phyloP scores from a whole-genome alignment of 1,140 invertebrate genomes.

The Microplitis demolitor region DNA sequence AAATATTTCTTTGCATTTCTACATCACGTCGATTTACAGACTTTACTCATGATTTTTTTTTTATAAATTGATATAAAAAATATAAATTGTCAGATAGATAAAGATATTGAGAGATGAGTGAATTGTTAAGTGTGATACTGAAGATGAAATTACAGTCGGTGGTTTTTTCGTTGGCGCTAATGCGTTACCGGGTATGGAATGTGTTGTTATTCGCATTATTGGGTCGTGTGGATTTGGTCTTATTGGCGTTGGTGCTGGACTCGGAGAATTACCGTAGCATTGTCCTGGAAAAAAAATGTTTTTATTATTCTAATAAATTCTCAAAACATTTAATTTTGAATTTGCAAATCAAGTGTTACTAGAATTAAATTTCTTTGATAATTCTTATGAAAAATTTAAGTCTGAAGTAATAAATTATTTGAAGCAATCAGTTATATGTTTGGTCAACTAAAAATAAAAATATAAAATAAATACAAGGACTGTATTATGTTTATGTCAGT shows the following conservation, averaged over 20 bases:
- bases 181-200: slow-evolving; percentile 34
- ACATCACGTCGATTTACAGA: not conserved
- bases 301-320: not conserved
- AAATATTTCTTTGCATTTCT: not conserved
- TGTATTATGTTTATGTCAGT: no score
- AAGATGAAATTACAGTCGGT: slow-evolving; percentile 34
- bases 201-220: slow-evolving; percentile 45
- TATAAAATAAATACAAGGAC: no score
- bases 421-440: no score
- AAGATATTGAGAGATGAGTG: not conserved
- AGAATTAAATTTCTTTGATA: no score
- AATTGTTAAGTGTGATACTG: slow-evolving; percentile 16
- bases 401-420: no score
- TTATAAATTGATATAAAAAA: slow-evolving; percentile 2
- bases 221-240: slow-evolving; percentile 46
- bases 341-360: no score
- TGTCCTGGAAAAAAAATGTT: slow-evolving; percentile 45
- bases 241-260: slow-evolving; percentile 55
- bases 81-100: slow-evolving; percentile 6
- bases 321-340: no score
- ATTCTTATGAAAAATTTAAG: no score
- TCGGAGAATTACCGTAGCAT: slow-evolving; percentile 58
- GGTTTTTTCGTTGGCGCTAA: slow-evolving; percentile 31
- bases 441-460: no score
- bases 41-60: slow-evolving; percentile 1